Evolutionary conservation across 2,797 vertebrate genomes (phyloP).

Genomic region (Sternotherus odoratus): DNA sequence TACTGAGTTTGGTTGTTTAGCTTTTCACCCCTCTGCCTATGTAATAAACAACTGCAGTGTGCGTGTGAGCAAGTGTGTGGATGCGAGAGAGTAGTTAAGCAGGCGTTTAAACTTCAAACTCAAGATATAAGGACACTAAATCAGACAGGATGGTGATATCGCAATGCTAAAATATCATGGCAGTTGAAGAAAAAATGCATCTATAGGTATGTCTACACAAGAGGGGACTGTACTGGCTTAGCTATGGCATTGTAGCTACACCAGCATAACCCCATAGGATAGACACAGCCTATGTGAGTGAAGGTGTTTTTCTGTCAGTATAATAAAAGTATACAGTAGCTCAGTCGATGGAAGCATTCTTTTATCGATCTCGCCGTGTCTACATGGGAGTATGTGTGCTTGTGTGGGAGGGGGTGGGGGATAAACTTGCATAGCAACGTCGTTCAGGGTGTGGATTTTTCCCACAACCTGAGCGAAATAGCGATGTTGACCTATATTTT

Average conservation of each 20-base stretch:
- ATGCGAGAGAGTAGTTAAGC: background rate
- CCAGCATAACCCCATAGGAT: background rate
- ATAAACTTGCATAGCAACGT: background rate
- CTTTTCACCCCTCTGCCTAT: background rate
- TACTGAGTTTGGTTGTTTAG: background rate
- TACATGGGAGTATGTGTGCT: background rate
- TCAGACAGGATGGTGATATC: background rate
- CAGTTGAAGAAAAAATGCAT: background rate
- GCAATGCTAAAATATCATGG: background rate
- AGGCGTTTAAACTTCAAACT: background rate
- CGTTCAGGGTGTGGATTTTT: background rate
- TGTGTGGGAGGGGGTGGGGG: accelerated
- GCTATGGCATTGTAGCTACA: background rate
- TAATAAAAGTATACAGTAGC: background rate
- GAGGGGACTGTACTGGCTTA: background rate
- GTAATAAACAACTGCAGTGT: background rate
- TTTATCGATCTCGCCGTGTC: background rate
- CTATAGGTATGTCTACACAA: background rate
- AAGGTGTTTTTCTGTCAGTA: background rate
- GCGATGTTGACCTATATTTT: background rate
- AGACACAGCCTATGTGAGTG: background rate
- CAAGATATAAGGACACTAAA: background rate
- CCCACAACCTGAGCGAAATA: background rate
- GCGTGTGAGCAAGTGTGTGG: background rate
- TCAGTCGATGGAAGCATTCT: background rate